Base-by-base conservation (phyloP, 1,140 invertebrate species). In the Heliconius melpomene region DNA sequence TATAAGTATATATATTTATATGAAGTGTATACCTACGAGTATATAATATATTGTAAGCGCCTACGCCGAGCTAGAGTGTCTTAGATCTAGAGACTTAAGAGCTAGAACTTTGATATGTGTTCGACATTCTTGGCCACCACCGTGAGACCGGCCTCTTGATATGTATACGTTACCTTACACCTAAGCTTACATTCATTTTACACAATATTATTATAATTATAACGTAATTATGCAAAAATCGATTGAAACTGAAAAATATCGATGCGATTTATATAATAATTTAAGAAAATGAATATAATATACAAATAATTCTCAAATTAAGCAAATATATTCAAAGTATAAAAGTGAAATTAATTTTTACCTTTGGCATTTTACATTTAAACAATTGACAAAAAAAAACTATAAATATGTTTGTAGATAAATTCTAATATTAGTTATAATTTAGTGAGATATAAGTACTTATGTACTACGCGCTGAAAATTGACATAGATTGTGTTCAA, bases 71-170 rank as follows among this genome's bases (percentile, higher is more conserved):
- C n/a, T n/a, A n/a, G n/a, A 26, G 23, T 13, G 2, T 66, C 11
- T 66, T 26, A 66, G 6, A 29, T 66, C n/a, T 66, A 66, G 1
- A 46, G 13, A 29, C 60, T 66, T 66, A 66, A n/a, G 60, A 66
- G 60, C 60, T 74, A 79, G 85, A 86, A 80, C 82, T 88, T 93
- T 94, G 94, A 95, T 95, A 95, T 95, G 93, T 94, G 90, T 90
- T 90, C 84, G 91, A 94, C 92, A 94, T 95, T 94, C 91, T 90
- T 93, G 94, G 91, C 85, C 89, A 92, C 83, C 81, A n/a, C 88
- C 90, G 93, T 93, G 91, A 90, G 23, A 66, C 81, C 75, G 85
- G 88, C 86, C 77, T 79, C 76, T 85, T 87, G 93, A 94, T 94
- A 94, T 94, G 92, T 94, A 86, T 89, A 84, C 13, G 72, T 93